Evolutionary conservation across 30 jellyfish, hydroid and myxozoan genomes (phyloP).

Genomic region (Mastigias papua): DNA sequence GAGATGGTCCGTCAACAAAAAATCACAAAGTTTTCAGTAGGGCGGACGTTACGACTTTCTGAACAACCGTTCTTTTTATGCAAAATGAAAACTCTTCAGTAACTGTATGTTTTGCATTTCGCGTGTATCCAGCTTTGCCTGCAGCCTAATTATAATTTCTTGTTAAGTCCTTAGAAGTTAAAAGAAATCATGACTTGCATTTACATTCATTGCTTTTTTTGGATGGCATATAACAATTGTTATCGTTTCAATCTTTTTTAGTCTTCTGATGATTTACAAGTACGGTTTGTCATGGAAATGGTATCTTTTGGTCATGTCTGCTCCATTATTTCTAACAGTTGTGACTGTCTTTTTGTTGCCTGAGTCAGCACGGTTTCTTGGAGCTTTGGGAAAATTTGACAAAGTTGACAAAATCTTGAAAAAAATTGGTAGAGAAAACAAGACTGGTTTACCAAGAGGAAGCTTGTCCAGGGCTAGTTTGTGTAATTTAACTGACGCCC

Average conservation of each 20-base stretch:
- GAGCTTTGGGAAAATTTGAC: conserved; percentile 64
- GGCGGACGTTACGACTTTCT: too few relatives aligned
- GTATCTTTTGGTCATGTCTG: conserved; percentile 52
- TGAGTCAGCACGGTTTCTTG: conserved; percentile 75
- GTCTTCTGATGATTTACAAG: conserved; percentile 56
- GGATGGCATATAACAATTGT: too few relatives aligned
- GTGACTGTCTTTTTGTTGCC: conserved; percentile 42
- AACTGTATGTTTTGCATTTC: too few relatives aligned
- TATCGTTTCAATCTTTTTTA: background rate
- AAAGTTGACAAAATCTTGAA: conserved; percentile 36
- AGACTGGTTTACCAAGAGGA: conserved; percentile 69
- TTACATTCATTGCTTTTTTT: too few relatives aligned
- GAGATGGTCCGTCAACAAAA: too few relatives aligned
- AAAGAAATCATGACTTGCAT: too few relatives aligned
- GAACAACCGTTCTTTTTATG: too few relatives aligned
- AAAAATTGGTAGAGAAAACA: conserved; percentile 67
- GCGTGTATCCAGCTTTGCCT: too few relatives aligned
- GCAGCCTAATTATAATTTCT: too few relatives aligned
- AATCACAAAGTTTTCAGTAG: too few relatives aligned
- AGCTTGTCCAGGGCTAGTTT: conserved; percentile 30
- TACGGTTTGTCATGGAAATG: conserved; percentile 49
- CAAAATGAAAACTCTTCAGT: too few relatives aligned
- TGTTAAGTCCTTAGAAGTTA: too few relatives aligned
- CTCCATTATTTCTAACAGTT: conserved; percentile 50
- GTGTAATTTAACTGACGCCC: background rate